Percentiles rank a stretch among this genome's conserved stretches.
These are phyloP conservation scores for Pitangus sulphuratus DNA, from an alignment of 2,797 vertebrate genomes.

Conservation along the genomic window DNA sequence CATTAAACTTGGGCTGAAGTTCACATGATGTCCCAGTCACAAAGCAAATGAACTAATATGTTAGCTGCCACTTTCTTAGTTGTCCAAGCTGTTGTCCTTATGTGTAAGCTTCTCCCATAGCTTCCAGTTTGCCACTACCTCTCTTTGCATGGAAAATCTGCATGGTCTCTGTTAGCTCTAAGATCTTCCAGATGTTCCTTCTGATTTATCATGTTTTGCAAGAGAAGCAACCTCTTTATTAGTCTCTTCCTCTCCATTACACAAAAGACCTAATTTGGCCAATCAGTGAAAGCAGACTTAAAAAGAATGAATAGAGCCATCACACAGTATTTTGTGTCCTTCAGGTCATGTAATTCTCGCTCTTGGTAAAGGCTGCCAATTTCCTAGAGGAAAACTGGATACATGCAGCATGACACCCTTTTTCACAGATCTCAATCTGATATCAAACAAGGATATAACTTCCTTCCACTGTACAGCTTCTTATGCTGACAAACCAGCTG, in stretches of 20 bases:
- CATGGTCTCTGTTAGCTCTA: neutral
- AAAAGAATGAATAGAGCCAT: neutral
- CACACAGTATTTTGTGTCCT: neutral
- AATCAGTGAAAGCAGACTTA: neutral
- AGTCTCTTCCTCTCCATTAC: neutral
- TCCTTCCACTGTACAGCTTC: neutral
- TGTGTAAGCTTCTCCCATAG: neutral
- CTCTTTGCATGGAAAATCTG: neutral
- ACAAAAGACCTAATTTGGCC: neutral
- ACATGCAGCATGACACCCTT: neutral
- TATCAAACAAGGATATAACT: neutral
- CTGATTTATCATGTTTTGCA: neutral
- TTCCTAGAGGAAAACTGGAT: neutral
- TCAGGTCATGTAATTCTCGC: accelerated
- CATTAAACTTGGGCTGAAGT: neutral
- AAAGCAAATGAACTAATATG: neutral
- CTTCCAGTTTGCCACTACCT: neutral
- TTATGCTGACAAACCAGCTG: neutral
- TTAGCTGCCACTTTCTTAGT: neutral
- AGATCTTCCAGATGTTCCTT: neutral
- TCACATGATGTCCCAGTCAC: neutral
- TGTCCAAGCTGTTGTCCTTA: neutral
- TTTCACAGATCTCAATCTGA: neutral
- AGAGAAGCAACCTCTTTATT: neutral
- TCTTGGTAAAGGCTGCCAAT: neutral